Percentiles rank a stretch among this genome's conserved stretches.
Conservation (phyloP, 2,888 invertebrate species). For the Drosophila basisetae region DNA sequence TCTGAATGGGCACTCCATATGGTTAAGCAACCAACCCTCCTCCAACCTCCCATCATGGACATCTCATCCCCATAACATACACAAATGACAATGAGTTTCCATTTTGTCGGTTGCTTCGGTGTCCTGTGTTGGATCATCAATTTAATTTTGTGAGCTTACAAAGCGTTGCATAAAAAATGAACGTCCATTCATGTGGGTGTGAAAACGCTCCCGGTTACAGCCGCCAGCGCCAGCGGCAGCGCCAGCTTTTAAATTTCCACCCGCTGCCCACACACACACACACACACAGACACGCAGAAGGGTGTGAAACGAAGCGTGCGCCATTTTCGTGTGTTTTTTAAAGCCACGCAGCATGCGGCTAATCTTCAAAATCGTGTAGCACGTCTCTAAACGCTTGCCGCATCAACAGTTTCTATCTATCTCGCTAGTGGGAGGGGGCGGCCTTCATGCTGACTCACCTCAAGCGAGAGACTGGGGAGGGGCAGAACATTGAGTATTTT, state of each 20-base stretch:
- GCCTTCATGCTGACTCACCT: slow-evolving; percentile 70
- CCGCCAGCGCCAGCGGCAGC: slow-evolving; percentile 12
- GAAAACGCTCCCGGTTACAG: slow-evolving; percentile 43
- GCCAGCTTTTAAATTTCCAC: slow-evolving; percentile 39
- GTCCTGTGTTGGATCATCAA: slow-evolving; percentile 68
- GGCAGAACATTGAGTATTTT: slow-evolving; percentile 19
- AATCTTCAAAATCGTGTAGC: slow-evolving; percentile 78
- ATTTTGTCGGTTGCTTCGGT: slow-evolving; percentile 55
- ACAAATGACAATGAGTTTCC: slow-evolving; percentile 63
- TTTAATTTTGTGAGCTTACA: slow-evolving; percentile 76
- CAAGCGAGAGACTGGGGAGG: neutral
- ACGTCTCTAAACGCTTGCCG: slow-evolving; percentile 70
- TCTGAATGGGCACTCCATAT: slow-evolving; percentile 45
- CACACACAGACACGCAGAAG: slow-evolving; percentile 41
- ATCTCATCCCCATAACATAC: neutral
- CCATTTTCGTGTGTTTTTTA: slow-evolving; percentile 70
- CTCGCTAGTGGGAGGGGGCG: neutral
- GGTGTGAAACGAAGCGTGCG: slow-evolving; percentile 74
- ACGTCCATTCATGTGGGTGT: slow-evolving; percentile 61
- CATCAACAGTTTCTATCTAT: slow-evolving; percentile 67
- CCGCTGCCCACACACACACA: slow-evolving; percentile 17
- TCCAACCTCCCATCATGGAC: neutral
- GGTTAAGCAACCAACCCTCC: slow-evolving; percentile 20
- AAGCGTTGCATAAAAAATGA: slow-evolving; percentile 78
- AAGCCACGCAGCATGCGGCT: slow-evolving; percentile 71